A percentile compares a stretch with the other conserved stretches of the same genome.
phyloP scores from a whole-genome alignment of 2,888 invertebrate species.

The Trissolcus japonicus region DNA sequence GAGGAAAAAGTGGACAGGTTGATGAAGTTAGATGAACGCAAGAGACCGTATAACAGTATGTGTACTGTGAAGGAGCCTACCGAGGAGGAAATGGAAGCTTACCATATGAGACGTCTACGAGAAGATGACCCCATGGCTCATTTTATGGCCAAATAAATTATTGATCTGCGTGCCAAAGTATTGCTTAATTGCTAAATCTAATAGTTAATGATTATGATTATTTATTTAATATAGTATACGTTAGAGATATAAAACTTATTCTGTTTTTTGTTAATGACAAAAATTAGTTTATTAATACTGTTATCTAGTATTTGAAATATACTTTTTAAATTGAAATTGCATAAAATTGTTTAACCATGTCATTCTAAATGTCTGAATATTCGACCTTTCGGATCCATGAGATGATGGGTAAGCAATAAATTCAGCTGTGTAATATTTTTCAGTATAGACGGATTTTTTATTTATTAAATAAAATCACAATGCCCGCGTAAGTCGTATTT shows the following conservation, averaged over 20 bases:
- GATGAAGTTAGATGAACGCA: constrained; percentile 89
- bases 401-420: constrained; percentile 31
- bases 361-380: too few species aligned
- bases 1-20: constrained; percentile 81
- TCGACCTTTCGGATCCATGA: too few species aligned
- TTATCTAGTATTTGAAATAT: too few species aligned
- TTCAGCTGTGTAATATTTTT: not conserved
- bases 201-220: not conserved
- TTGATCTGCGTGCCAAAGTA: not conserved
- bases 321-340: too few species aligned
- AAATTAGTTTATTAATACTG: too few species aligned
- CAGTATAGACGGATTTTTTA: constrained; percentile 65
- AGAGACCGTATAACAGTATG: constrained; percentile 95
- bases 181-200: not conserved
- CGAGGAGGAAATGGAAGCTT: constrained; percentile 95
- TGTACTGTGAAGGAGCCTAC: constrained; percentile 89
- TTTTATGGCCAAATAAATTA: constrained; percentile 76
- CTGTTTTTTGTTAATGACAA: too few species aligned
- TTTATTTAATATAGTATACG: too few species aligned
- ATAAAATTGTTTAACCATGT: too few species aligned
- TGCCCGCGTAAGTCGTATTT: constrained; percentile 66
- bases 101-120: constrained; percentile 88
- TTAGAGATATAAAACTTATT: too few species aligned
- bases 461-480: constrained; percentile 66
- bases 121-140: constrained; percentile 96